Conservation (phyloP, 1,140 invertebrate species). For the Tetramorium alpestre region DNA sequence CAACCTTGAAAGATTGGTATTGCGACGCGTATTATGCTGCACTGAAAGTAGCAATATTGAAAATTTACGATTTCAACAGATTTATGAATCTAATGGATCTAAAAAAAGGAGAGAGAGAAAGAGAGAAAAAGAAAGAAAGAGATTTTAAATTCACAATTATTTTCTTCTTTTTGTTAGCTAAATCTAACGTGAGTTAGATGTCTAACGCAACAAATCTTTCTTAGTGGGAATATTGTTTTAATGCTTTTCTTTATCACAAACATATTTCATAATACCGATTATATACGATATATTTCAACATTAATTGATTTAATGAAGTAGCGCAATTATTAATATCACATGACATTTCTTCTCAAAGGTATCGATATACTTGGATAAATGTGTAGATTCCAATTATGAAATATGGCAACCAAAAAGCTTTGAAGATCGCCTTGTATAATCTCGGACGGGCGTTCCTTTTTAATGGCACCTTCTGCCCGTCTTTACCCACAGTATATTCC, state of each 20-base stretch:
- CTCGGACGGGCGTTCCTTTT: slow-evolving; percentile 79
- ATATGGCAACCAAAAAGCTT: slow-evolving; percentile 84
- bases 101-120: background rate
- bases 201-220: background rate
- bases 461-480: slow-evolving; percentile 78
- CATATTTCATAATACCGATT: background rate
- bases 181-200: background rate
- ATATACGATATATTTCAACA: background rate
- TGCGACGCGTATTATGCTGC: slow-evolving; percentile 75
- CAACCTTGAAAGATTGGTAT: slow-evolving; percentile 86
- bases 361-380: slow-evolving; percentile 71
- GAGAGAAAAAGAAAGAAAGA: background rate
- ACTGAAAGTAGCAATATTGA: background rate
- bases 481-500: slow-evolving; percentile 81
- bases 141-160: background rate
- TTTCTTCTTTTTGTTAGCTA: background rate
- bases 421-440: slow-evolving; percentile 82
- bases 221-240: background rate
- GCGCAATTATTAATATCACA: background rate
- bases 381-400: slow-evolving; percentile 81
- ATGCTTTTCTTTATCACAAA: background rate
- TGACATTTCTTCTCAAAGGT: background rate
- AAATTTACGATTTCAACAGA: background rate
- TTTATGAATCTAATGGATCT: background rate
- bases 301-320: background rate